These are phyloP conservation scores for Taeniopygia guttata DNA, from an alignment of 2,797 vertebrate genomes.

Conservation along the genomic window DNA sequence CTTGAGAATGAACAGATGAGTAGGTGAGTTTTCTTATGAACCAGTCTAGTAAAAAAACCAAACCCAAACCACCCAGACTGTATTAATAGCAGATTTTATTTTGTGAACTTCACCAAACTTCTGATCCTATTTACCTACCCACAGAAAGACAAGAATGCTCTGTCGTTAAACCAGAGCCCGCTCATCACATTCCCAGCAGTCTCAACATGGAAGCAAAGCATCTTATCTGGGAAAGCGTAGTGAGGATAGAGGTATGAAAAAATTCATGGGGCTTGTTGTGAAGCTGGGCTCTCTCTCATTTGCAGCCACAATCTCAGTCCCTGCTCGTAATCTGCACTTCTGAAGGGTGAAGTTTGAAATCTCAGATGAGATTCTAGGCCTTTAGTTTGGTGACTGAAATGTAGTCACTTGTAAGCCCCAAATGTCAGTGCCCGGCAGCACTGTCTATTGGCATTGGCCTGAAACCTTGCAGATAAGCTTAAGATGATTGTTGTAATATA, in stretches of 20 bases:
- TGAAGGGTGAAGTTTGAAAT: background rate
- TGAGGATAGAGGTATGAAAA: background rate
- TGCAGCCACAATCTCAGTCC: background rate
- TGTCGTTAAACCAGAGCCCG: background rate
- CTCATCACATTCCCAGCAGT: background rate
- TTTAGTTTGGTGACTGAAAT: slow-evolving; percentile 6
- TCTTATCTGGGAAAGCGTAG: background rate
- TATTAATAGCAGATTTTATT: slow-evolving; percentile 8
- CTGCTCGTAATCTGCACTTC: background rate
- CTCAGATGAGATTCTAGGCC: background rate
- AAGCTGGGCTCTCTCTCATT: background rate
- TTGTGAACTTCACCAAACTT: background rate
- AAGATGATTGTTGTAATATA: background rate
- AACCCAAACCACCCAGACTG: background rate
- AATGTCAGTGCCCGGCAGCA: slow-evolving; percentile 20
- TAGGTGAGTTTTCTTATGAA: background rate
- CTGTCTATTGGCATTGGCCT: background rate
- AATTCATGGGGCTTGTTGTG: background rate
- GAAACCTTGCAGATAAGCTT: background rate
- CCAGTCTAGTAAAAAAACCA: background rate
- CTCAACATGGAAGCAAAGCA: background rate
- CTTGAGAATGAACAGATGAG: background rate
- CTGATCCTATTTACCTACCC: background rate
- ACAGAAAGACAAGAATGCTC: background rate
- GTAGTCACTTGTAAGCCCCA: slow-evolving; percentile 43